These are phyloP conservation scores for Sinella curviseta DNA, from an alignment of 1,140 invertebrate species.

Conservation along the genomic window DNA sequence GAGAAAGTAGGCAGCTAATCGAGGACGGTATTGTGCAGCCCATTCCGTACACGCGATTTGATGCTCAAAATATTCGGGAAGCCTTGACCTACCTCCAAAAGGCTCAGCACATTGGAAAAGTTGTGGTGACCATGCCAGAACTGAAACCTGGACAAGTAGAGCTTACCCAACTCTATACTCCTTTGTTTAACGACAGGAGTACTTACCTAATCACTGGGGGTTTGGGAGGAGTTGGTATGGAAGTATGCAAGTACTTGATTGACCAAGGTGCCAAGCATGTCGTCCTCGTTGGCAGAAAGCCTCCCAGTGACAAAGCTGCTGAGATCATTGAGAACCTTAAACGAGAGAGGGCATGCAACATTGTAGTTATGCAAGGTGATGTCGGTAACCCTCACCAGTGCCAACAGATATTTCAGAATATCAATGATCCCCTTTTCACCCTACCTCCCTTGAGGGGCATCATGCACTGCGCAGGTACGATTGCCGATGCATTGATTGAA, in stretches of 20 bases:
- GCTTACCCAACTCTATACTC: background rate
- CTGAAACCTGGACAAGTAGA: background rate
- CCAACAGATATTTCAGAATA: background rate
- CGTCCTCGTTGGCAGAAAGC: background rate
- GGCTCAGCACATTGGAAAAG: conserved; percentile 19
- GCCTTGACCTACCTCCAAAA: background rate
- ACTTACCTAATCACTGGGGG: conserved; percentile 17
- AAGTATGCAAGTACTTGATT: background rate
- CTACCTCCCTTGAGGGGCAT: background rate
- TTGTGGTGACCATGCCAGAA: background rate
- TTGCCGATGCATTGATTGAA: background rate
- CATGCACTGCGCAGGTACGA: background rate
- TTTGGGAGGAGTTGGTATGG: background rate
- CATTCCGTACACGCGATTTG: background rate
- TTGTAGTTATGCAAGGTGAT: background rate
- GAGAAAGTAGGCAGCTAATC: background rate
- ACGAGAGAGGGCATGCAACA: background rate
- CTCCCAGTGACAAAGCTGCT: background rate
- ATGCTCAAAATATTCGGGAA: background rate
- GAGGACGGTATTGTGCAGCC: background rate
- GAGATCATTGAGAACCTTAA: background rate
- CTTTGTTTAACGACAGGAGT: background rate
- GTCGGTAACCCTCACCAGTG: background rate
- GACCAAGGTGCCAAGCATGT: background rate
- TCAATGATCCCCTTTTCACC: background rate